Evolutionary conservation across 2,113 vertebrate species (phyloP).

Genomic region (Myxocyprinus asiaticus): DNA sequence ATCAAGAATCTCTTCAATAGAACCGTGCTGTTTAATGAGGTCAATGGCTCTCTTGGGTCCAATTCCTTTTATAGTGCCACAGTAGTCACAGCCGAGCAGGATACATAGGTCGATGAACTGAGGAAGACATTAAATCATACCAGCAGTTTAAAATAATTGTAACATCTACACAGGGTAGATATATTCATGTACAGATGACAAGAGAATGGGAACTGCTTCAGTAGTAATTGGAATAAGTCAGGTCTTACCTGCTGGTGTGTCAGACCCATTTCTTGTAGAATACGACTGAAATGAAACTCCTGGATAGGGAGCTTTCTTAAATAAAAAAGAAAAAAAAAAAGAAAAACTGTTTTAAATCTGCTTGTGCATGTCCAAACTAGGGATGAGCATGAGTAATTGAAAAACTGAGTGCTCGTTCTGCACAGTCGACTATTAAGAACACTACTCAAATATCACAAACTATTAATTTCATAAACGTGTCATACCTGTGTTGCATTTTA

Average conservation of each 20-base stretch:
- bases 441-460: too few relatives aligned
- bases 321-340: neutral
- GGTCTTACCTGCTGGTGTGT: conserved; percentile 80
- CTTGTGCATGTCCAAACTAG: neutral
- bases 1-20: conserved; percentile 89
- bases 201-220: neutral
- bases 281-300: conserved; percentile 87
- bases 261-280: conserved; percentile 85
- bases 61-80: conserved; percentile 92
- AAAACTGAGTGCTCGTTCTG: too few relatives aligned
- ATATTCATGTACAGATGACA: neutral
- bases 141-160: neutral
- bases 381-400: too few relatives aligned
- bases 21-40: conserved; percentile 89
- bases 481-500: too few relatives aligned
- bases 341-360: neutral
- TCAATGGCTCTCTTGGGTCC: conserved; percentile 95
- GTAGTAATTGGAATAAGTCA: too few relatives aligned
- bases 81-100: conserved; percentile 96
- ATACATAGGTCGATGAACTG: conserved; percentile 96
- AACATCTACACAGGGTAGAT: neutral
- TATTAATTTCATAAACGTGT: too few relatives aligned
- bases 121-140: neutral
- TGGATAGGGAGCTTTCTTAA: conserved; percentile 93
- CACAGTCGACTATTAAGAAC: too few relatives aligned